Conservation (phyloP, 2,113 vertebrate genomes). For the Panurus biarmicus region DNA sequence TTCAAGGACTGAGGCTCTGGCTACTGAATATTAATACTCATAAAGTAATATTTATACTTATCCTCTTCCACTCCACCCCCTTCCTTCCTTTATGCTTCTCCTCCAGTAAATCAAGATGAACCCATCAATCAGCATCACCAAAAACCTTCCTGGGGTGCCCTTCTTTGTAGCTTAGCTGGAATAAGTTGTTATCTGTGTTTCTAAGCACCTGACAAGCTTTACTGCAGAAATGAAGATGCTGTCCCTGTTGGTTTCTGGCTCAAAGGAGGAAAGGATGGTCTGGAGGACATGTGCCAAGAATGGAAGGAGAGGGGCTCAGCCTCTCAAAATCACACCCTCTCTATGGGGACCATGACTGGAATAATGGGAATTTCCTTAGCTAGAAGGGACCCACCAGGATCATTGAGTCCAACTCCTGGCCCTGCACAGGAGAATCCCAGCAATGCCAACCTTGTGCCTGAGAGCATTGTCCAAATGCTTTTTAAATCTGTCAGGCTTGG, state of each 20-base stretch:
- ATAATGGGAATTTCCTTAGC: neutral
- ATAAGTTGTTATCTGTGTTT: neutral
- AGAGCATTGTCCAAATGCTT: rapidly evolving
- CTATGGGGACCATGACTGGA: neutral
- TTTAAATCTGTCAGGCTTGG: neutral
- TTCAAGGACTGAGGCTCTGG: neutral
- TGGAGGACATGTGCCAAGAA: neutral
- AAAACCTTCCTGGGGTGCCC: neutral
- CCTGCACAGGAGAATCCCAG: neutral
- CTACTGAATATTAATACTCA: neutral
- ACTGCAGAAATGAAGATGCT: neutral
- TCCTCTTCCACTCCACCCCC: neutral
- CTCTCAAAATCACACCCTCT: rapidly evolving
- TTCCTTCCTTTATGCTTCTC: neutral
- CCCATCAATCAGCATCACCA: neutral
- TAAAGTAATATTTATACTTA: neutral
- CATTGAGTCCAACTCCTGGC: neutral
- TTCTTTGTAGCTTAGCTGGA: neutral
- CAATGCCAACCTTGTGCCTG: neutral
- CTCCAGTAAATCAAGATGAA: neutral
- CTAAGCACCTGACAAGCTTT: neutral
- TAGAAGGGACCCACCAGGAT: neutral
- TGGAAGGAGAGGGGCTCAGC: rapidly evolving
- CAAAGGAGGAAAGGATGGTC: neutral
- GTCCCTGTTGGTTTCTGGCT: neutral